Conservation (phyloP, 2,113 vertebrate species). For the Isurus oxyrinchus region DNA sequence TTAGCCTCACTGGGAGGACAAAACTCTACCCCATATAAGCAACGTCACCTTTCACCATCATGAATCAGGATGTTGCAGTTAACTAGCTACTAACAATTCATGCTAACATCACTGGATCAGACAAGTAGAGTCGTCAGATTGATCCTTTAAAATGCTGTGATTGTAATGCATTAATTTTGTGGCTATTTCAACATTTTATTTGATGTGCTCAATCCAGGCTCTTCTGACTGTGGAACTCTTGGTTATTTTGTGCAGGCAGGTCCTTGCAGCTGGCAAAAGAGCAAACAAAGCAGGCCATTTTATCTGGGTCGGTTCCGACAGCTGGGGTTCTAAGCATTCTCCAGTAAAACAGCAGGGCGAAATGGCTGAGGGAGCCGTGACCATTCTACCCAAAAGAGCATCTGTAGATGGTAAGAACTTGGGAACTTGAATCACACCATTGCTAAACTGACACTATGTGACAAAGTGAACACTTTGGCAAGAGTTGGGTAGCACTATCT, state of each 20-base stretch:
- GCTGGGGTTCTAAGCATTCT: slow-evolving; percentile 87
- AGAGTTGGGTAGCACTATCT: neutral
- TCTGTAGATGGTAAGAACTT: slow-evolving; percentile 70
- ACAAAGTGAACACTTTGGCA: neutral
- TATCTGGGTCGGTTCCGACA: slow-evolving; percentile 92
- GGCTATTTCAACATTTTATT: neutral
- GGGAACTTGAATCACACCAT: neutral
- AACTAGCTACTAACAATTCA: neutral
- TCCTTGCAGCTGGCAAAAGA: slow-evolving; percentile 83
- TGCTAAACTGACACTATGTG: neutral
- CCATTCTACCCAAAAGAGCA: slow-evolving; percentile 86
- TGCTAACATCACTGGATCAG: neutral
- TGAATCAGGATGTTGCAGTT: neutral
- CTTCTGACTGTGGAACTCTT: neutral
- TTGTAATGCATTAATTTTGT: neutral
- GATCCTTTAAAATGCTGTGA: neutral
- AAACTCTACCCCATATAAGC: neutral
- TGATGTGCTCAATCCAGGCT: neutral
- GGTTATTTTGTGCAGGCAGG: slow-evolving; percentile 60
- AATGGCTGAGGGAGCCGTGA: slow-evolving; percentile 80
- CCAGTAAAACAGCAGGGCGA: slow-evolving; percentile 80
- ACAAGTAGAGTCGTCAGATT: neutral
- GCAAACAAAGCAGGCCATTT: slow-evolving; percentile 84
- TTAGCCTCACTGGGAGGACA: neutral
- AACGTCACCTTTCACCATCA: neutral